Percentiles rank a stretch among this genome's conserved stretches.
These are phyloP conservation scores for Aethes cnicana DNA, from an alignment of 2,888 invertebrate genomes.

Conservation along the genomic window DNA sequence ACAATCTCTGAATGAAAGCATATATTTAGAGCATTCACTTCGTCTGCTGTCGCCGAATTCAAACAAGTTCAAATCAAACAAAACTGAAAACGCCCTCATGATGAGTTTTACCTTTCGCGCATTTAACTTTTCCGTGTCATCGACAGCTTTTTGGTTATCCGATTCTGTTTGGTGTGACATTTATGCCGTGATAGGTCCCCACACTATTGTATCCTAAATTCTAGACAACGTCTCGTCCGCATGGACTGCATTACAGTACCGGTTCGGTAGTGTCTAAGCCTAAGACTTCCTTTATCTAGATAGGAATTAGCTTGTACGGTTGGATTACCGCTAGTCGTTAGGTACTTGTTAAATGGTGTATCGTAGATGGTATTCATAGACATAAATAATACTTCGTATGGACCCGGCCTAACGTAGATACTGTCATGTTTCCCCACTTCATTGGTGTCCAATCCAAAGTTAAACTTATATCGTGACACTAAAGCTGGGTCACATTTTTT, in stretches of 20 bases:
- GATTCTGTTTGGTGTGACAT: neutral
- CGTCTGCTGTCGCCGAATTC: no score
- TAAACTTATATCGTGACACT: no score
- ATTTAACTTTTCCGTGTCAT: neutral
- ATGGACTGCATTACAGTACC: constrained; percentile 68
- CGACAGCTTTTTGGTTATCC: constrained; percentile 3
- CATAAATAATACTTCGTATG: no score
- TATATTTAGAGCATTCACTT: no score
- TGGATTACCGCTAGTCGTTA: no score
- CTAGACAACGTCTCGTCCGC: constrained; percentile 53
- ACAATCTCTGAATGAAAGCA: no score
- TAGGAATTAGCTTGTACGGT: constrained; percentile 23
- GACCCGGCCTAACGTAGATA: no score
- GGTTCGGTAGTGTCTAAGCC: constrained; percentile 47
- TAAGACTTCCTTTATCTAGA: constrained; percentile 52
- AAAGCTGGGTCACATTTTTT: no score
- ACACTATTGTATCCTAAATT: constrained; percentile 59
- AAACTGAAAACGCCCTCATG: neutral
- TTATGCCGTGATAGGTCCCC: constrained; percentile 33
- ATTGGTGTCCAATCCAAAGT: no score
- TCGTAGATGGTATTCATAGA: no score
- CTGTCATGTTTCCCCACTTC: no score
- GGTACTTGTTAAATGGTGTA: no score
- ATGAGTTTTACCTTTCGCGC: neutral
- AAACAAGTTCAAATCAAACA: neutral